Conservation (phyloP, 2,888 invertebrate species). For the Cetonia aurata region DNA sequence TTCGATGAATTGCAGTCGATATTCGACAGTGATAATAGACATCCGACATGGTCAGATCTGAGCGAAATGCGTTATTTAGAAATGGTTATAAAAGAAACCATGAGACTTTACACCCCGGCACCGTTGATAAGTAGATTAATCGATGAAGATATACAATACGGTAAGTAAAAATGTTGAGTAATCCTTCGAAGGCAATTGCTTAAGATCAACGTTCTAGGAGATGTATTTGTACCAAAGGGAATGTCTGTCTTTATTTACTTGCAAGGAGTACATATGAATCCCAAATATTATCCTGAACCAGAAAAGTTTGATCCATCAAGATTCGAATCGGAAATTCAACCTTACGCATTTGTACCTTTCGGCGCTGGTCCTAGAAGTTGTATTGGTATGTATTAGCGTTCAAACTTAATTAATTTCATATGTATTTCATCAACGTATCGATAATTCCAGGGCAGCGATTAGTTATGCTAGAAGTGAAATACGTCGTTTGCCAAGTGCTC, state of each 20-base stretch:
- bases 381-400: background rate
- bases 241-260: slow-evolving; percentile 65
- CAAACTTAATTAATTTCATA: background rate
- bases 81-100: slow-evolving; percentile 69
- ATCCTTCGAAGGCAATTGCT: background rate
- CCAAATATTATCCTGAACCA: background rate
- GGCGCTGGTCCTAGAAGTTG: background rate
- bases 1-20: slow-evolving; percentile 60
- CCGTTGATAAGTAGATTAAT: slow-evolving; percentile 67
- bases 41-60: slow-evolving; percentile 61
- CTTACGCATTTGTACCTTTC: background rate
- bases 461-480: slow-evolving; percentile 1
- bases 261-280: slow-evolving; percentile 44
- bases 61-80: slow-evolving; percentile 62
- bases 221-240: slow-evolving; percentile 59
- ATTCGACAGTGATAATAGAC: slow-evolving; percentile 55
- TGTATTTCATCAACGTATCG: background rate
- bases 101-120: slow-evolving; percentile 70
- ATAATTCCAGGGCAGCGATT: slow-evolving; percentile 4
- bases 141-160: slow-evolving; percentile 60
- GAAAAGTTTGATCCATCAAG: slow-evolving; percentile 7
- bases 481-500: background rate
- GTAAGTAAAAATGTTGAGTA: background rate
- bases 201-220: slow-evolving; percentile 48
- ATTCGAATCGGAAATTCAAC: background rate